These are phyloP conservation scores for Dascillus cervinus DNA, from an alignment of 2,888 invertebrate species.

Conservation along the genomic window DNA sequence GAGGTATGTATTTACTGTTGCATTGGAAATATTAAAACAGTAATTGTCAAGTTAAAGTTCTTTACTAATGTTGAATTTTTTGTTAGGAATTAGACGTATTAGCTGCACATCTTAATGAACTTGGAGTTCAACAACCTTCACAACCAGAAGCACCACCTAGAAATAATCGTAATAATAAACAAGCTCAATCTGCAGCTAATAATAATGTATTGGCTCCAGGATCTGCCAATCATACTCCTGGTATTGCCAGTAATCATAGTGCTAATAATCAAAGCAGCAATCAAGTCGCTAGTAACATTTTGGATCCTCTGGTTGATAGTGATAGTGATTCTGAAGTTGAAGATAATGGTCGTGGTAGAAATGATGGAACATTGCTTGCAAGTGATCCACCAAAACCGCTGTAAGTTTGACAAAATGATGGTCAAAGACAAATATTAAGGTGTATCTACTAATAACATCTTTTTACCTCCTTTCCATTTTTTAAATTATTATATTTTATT, in stretches of 20 bases:
- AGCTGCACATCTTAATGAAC: slow-evolving; percentile 91
- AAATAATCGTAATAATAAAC: slow-evolving; percentile 44
- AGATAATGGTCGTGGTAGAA: slow-evolving; percentile 71
- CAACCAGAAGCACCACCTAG: slow-evolving; percentile 67
- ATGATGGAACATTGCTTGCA: slow-evolving; percentile 90
- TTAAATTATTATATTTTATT: slow-evolving; percentile 4
- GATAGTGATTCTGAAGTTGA: slow-evolving; percentile 79
- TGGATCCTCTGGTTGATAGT: slow-evolving; percentile 63
- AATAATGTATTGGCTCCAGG: slow-evolving; percentile 36
- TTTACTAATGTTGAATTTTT: no score
- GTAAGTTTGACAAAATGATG: slow-evolving; percentile 54
- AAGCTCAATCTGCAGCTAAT: slow-evolving; percentile 30
- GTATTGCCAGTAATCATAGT: slow-evolving; percentile 19
- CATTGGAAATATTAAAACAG: no score
- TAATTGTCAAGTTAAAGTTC: slow-evolving; percentile 1
- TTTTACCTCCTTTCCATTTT: neutral
- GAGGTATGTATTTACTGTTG: slow-evolving; percentile 62
- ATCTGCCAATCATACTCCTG: slow-evolving; percentile 29
- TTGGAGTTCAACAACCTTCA: slow-evolving; percentile 59
- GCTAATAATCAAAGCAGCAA: slow-evolving; percentile 10
- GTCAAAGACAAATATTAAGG: neutral
- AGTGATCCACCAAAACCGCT: slow-evolving; percentile 96
- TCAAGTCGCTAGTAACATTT: slow-evolving; percentile 44
- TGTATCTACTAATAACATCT: neutral
- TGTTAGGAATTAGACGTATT: slow-evolving; percentile 90